phyloP scores from a whole-genome alignment of 2,888 invertebrate species.

The Microctonus hyperodae region DNA sequence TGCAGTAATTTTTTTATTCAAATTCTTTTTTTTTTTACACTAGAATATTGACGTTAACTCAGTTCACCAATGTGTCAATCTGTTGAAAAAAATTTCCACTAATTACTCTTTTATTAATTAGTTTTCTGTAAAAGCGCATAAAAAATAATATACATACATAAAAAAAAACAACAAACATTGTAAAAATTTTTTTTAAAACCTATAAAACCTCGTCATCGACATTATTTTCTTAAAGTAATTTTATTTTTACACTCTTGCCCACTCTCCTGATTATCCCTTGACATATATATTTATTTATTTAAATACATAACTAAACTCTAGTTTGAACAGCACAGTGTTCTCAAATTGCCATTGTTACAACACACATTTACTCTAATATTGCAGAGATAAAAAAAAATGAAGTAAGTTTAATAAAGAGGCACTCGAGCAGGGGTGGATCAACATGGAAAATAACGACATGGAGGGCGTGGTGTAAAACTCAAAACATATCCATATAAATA shows the following conservation, averaged over 20 bases:
- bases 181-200: too few species aligned
- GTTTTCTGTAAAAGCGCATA: too few species aligned
- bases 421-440: background rate
- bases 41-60: background rate
- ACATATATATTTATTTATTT: conserved; percentile 9
- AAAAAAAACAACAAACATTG: too few species aligned
- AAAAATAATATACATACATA: too few species aligned
- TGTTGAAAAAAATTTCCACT: background rate
- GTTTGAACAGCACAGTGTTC: background rate
- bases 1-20: background rate
- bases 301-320: background rate
- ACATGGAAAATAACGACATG: conserved; percentile 27
- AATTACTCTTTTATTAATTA: background rate
- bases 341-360: background rate
- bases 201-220: too few species aligned
- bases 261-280: background rate
- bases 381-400: background rate
- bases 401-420: background rate
- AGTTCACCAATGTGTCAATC: background rate
- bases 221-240: background rate
- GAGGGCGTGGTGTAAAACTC: conserved; percentile 41
- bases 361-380: background rate
- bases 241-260: background rate
- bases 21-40: background rate
- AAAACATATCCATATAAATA: conserved; percentile 29